Conservation (phyloP, 1,140 invertebrate genomes). For the Drosophila truncata region DNA sequence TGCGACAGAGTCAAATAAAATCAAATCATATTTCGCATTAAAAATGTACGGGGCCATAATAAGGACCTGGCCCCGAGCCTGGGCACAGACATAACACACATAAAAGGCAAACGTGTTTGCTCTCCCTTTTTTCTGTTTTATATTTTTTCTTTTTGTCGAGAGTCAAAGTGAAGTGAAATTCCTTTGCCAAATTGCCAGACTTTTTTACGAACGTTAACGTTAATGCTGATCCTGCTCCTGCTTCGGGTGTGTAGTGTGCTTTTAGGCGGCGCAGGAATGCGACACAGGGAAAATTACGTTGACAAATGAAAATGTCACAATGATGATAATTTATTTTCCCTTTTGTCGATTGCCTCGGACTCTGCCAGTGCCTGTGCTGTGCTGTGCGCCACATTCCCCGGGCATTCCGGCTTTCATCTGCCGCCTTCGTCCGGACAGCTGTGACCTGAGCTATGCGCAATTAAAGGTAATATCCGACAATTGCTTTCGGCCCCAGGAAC, state of each 20-base stretch:
- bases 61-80: constrained; percentile 44
- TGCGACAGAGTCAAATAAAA: constrained; percentile 51
- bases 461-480: constrained; percentile 66
- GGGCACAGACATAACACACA: constrained; percentile 43
- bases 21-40: constrained; percentile 75
- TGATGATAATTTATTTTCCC: constrained; percentile 83
- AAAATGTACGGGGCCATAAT: constrained; percentile 62
- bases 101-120: constrained; percentile 59
- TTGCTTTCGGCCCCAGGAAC: constrained; percentile 17
- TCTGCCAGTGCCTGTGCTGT: background rate
- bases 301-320: constrained; percentile 83
- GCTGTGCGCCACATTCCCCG: constrained; percentile 43
- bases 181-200: constrained; percentile 64
- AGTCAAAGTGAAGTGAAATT: constrained; percentile 69
- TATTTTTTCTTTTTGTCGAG: background rate
- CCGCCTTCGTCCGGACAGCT: constrained; percentile 31
- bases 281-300: constrained; percentile 76
- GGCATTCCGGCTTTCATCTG: constrained; percentile 70
- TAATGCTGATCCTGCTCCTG: constrained; percentile 38
- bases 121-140: background rate
- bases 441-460: constrained; percentile 55
- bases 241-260: constrained; percentile 59
- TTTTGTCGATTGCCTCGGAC: constrained; percentile 70
- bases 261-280: constrained; percentile 72
- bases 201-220: constrained; percentile 38